A percentile compares a stretch with the other conserved stretches of the same genome.
Evolutionary conservation across 2,797 vertebrate species (phyloP).

Genomic region (Okamejei kenojei): DNA sequence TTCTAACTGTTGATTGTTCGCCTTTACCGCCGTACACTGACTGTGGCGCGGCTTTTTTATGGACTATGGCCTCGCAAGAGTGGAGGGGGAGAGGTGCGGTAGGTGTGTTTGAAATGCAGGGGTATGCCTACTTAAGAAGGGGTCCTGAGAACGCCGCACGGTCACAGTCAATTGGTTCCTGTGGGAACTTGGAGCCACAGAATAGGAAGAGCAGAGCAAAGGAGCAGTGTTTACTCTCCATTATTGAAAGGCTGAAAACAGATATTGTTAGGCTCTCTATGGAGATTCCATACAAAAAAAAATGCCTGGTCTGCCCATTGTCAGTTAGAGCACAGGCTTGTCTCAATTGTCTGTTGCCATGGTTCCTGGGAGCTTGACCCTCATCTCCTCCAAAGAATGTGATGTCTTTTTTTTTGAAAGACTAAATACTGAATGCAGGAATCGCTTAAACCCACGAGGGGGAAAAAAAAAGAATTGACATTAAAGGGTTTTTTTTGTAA

Average conservation of each 20-base stretch:
- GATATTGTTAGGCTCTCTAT: conserved; percentile 31
- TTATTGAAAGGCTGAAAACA: conserved; percentile 28
- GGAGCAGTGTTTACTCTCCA: background rate
- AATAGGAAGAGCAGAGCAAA: background rate
- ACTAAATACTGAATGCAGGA: conserved; percentile 11
- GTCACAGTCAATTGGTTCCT: conserved; percentile 24
- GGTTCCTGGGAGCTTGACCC: conserved; percentile 19
- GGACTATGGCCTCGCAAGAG: background rate
- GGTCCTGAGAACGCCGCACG: background rate
- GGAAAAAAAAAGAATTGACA: background rate
- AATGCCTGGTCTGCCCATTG: conserved; percentile 10
- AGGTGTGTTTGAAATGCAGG: background rate
- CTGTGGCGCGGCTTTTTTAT: background rate
- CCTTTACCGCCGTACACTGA: background rate
- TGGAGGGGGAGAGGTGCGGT: background rate
- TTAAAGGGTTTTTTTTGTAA: background rate
- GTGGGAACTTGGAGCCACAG: conserved; percentile 31
- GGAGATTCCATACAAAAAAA: background rate
- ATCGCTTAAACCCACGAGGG: background rate
- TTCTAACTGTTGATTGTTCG: background rate
- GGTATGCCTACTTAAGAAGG: background rate
- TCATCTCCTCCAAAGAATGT: conserved; percentile 31
- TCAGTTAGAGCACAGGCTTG: conserved; percentile 14
- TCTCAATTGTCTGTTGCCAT: conserved; percentile 38
- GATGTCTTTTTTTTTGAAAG: conserved; percentile 31